Evolutionary conservation across 2,113 vertebrate genomes (phyloP).

Genomic region (Chaenocephalus aceratus): DNA sequence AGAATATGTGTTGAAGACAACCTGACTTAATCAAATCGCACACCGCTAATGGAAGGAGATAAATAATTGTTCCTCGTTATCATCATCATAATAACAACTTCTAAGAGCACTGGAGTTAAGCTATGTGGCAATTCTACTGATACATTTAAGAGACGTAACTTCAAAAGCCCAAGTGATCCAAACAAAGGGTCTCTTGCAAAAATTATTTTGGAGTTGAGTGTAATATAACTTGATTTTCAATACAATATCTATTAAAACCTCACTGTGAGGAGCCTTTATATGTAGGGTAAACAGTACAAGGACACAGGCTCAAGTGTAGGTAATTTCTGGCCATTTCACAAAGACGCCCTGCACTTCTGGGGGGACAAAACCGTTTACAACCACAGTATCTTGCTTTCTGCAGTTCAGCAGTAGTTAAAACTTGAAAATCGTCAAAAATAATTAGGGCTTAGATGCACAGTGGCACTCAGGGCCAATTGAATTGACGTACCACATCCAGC

Average conservation of each 20-base stretch:
- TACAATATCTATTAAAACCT: slow-evolving; percentile 15
- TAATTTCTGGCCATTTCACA: slow-evolving; percentile 44
- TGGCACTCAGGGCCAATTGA: slow-evolving; percentile 80
- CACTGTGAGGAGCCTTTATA: slow-evolving; percentile 3
- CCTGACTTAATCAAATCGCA: slow-evolving; percentile 3
- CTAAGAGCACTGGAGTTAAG: neutral
- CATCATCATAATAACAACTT: slow-evolving; percentile 3
- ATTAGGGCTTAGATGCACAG: slow-evolving; percentile 74
- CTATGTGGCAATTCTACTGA: neutral
- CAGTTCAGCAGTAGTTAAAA: slow-evolving; percentile 71
- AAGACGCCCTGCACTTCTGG: slow-evolving; percentile 4
- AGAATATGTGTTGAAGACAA: neutral
- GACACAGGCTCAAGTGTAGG: slow-evolving; percentile 14
- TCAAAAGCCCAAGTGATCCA: slow-evolving; percentile 10
- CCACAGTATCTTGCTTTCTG: slow-evolving; percentile 34
- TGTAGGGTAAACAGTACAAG: slow-evolving; percentile 35
- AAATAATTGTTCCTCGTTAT: slow-evolving; percentile 9
- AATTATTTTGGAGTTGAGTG: neutral
- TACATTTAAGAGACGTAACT: slow-evolving; percentile 17
- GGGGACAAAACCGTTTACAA: slow-evolving; percentile 27
- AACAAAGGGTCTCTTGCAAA: slow-evolving; percentile 10
- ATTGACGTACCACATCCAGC: slow-evolving; percentile 82
- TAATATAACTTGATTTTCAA: neutral
- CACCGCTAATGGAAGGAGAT: neutral
- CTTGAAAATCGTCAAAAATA: slow-evolving; percentile 76